Conservation (phyloP, 2,113 vertebrate species). For the Fregetta grallaria region DNA sequence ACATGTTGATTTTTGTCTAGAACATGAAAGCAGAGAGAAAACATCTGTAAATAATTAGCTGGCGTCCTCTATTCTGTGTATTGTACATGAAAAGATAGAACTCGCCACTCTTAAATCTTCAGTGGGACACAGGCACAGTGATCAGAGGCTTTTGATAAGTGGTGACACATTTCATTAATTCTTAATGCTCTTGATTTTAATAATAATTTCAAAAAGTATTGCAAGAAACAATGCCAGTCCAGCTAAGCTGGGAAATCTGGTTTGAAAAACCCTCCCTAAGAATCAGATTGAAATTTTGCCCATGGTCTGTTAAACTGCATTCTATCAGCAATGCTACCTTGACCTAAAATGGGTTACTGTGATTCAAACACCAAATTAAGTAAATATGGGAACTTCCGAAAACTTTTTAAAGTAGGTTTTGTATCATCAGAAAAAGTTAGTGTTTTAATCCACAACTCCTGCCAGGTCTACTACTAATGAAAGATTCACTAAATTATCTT, state of each 20-base stretch:
- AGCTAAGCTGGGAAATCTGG: not conserved
- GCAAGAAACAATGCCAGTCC: not conserved
- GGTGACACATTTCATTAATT: not conserved
- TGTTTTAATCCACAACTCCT: not conserved
- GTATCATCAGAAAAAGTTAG: not conserved
- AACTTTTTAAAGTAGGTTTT: not conserved
- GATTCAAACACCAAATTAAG: not conserved
- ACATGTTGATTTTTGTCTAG: not conserved
- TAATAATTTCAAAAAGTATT: not conserved
- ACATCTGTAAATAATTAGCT: not conserved
- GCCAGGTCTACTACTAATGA: slow-evolving; percentile 46
- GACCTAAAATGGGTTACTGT: not conserved
- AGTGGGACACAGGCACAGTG: not conserved
- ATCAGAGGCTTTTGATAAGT: not conserved
- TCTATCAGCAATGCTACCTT: not conserved
- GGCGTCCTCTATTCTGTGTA: not conserved
- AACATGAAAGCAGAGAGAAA: not conserved
- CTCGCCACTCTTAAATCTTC: not conserved
- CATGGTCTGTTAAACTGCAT: not conserved
- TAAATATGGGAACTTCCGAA: not conserved
- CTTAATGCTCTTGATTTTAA: not conserved
- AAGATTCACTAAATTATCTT: slow-evolving; percentile 65
- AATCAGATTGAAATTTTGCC: not conserved
- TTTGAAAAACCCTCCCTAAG: not conserved
- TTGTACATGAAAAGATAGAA: not conserved